phyloP scores from a whole-genome alignment of 2,888 invertebrate genomes.

The Pardosa pseudoannulata region DNA sequence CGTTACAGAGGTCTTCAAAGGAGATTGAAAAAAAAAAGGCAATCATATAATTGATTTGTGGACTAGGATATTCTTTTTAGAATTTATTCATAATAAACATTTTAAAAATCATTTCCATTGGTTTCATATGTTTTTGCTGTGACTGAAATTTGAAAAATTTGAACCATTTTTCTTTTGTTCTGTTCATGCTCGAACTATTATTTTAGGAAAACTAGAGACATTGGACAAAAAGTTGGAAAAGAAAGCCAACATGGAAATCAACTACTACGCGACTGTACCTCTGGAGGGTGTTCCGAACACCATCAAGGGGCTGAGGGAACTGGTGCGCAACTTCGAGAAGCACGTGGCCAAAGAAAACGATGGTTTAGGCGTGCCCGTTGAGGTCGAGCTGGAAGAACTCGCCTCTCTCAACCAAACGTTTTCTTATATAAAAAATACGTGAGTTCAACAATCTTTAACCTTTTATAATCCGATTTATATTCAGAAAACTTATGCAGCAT shows the following conservation, averaged over 20 bases:
- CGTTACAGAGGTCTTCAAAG: too few species aligned
- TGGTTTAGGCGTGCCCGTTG: slow-evolving; percentile 56
- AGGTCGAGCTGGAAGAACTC: slow-evolving; percentile 54
- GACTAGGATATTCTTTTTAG: too few species aligned
- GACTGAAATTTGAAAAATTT: too few species aligned
- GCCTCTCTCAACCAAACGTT: slow-evolving; percentile 17
- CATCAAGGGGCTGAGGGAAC: slow-evolving; percentile 42
- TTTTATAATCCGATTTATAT: too few species aligned
- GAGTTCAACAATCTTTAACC: too few species aligned
- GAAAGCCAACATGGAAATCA: slow-evolving; percentile 54
- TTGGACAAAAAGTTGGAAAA: slow-evolving; percentile 36
- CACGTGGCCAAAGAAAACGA: slow-evolving; percentile 45
- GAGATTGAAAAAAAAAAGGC: too few species aligned
- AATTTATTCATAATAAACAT: too few species aligned
- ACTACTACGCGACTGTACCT: slow-evolving; percentile 65
- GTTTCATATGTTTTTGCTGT: too few species aligned
- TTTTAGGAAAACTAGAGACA: slow-evolving; percentile 38
- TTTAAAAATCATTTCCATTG: too few species aligned
- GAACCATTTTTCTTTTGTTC: not conserved
- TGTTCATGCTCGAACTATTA: too few species aligned
- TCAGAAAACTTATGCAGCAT: too few species aligned
- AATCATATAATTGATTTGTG: too few species aligned
- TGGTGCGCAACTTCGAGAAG: slow-evolving; percentile 45
- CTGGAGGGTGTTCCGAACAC: slow-evolving; percentile 53
- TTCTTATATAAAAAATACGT: slow-evolving; percentile 44